Base-by-base conservation (phyloP, 2,888 invertebrate genomes). In the Chrysolina americana region DNA sequence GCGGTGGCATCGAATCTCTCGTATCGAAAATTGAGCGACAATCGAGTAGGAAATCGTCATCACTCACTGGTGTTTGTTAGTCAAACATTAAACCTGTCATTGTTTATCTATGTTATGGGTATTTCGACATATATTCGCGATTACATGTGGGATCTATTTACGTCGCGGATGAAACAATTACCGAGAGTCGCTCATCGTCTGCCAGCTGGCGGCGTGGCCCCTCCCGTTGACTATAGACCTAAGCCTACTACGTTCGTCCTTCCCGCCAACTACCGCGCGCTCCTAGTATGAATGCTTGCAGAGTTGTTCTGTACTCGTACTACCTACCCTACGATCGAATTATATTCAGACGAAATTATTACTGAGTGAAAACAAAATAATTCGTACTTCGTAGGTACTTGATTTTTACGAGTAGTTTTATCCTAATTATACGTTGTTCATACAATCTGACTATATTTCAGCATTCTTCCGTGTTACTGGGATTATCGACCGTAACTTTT, bases 201-300 rank as follows among this genome's bases (percentile, higher is more conserved):
- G 90, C 90, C 90, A 90, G 90, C 90, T 90, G 90, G 89, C 89
- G 86, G 86, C 87, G 85, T 85, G 80, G 89, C 90, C 89, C 90
- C 90, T 89, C 90, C 90, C 89, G 87, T 81, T 80, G 85, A 84
- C 83, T 81, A 80, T 85, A 84, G 83, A 86, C 86, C 86, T 86
- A 85, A 86, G 80, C 85, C 84, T 82, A 83, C 80, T 82, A 82
- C 84, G 81, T 81, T 82, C 85, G 82, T 83, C 84, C 85, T 85
- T 84, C 84, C 85, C 85, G 84, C 85, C 84, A 83, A 78, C 72
- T 75, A 73, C 79, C 83, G 81, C 81, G 80, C 76, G 77, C 79
- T 78, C 79, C 79, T 78, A 81, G 79, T 78, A 79, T 80, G 81
- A 78, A 81, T 76, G 48, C 68, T 70, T 73, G 50, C 50, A 50